phyloP scores from a whole-genome alignment of 2,113 vertebrate species.

The Pseudorectes ferrugineus region DNA sequence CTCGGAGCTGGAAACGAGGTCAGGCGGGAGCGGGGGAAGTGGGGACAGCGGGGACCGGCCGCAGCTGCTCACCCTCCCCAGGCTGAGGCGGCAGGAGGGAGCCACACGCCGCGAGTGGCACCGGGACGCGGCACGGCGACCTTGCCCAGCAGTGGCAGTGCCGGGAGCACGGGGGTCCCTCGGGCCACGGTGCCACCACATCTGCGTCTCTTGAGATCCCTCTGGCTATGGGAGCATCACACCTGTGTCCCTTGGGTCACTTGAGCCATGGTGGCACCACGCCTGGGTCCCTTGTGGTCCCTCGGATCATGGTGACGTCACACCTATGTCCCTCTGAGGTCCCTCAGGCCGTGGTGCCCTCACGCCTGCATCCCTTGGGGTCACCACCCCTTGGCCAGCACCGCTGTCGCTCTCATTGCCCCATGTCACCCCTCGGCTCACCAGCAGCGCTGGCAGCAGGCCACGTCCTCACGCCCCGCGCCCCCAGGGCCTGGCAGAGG shows the following conservation, averaged over 20 bases:
- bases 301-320: accelerated
- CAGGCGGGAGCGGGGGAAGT: not conserved
- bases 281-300: no score
- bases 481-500: not conserved
- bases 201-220: accelerated
- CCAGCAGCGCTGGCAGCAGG: not conserved
- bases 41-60: not conserved
- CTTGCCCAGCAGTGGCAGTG: accelerated
- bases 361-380: not conserved
- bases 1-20: not conserved
- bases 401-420: not conserved
- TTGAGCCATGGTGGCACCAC: accelerated
- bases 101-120: not conserved
- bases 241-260: not conserved
- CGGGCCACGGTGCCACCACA: not conserved
- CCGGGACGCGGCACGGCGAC: accelerated
- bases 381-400: not conserved
- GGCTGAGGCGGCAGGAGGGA: not conserved
- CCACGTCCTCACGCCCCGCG: accelerated
- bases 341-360: not conserved
- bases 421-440: not conserved
- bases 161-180: not conserved
- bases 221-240: accelerated
- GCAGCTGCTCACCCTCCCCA: not conserved
- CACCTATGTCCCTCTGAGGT: not conserved